Evolutionary conservation across 2,113 vertebrate genomes (phyloP), one percentile per base, ranked within the genome.

Genomic region (Callionymus lyra): DNA sequence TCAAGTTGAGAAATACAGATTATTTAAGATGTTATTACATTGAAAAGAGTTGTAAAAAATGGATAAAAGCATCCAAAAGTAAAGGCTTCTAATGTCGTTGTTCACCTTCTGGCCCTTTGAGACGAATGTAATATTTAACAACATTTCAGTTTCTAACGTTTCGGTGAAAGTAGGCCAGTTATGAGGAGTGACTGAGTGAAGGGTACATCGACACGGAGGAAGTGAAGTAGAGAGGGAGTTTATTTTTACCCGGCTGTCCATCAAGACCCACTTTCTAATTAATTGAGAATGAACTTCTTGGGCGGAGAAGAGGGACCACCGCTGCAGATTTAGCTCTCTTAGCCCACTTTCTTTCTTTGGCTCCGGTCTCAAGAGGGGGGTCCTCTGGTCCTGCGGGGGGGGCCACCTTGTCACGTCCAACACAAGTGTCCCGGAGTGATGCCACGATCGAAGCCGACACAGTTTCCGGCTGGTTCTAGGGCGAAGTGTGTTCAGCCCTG

Each of bases 281-380:
- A 83, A 72, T 50, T 54, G 65, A 59, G 71, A 84, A 85, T 83
- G 76, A 83, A 74, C 70, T 77, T 74, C 45, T 71, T 59, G 62
- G 44, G 37, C 6, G 40, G 44, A 21, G 50, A 32, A 46, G 13
- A 53, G 54, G 33, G 41, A 27, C 43, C 6, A 12, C 31, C 10
- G 43, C 56, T 65, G 47, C 53, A 38, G 50, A 68, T 63, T 34
- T 51, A 68, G 37, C 46, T 53, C 41, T 15, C n/a, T 18, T 34
- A 50, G 50, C 59, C 45, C 53, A 56, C 44, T 48, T 61, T 65
- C 55, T 48, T 53, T 68, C 47, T 41, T 6, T 44, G 43, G 65
- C 39, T 17, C 9, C 2, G 54, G 37, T 47, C 74, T 55, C 70
- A 8, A 47, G 57, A 58, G 59, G 47, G 40, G 39, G 15, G 9